Conservation (phyloP, 2,888 invertebrate species). For the Anagyrus pseudococci region DNA sequence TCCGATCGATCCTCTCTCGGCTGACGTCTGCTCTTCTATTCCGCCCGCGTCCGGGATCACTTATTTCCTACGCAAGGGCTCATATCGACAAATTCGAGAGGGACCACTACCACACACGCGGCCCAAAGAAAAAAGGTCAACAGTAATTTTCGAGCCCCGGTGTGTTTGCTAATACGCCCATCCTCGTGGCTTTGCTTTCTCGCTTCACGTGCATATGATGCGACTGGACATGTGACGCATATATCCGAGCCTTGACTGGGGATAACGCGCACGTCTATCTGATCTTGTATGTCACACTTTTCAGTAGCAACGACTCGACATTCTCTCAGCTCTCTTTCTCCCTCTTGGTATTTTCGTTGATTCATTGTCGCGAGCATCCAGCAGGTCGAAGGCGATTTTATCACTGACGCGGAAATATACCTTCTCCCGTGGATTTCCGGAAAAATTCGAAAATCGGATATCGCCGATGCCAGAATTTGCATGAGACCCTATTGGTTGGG, state of each 20-base stretch:
- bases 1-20: slow-evolving; percentile 20
- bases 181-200: not conserved
- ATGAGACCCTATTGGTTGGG: no score
- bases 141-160: no score
- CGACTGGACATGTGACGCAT: not conserved
- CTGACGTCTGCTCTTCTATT: not conserved
- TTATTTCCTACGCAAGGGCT: slow-evolving; percentile 29
- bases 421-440: no score
- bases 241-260: no score
- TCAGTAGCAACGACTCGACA: not conserved
- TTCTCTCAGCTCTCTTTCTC: not conserved
- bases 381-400: not conserved
- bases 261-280: not conserved
- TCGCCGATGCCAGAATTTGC: no score
- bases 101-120: not conserved
- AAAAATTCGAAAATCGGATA: no score
- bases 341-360: not conserved
- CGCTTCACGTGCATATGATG: not conserved
- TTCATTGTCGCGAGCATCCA: not conserved
- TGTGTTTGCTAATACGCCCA: no score
- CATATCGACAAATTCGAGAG: not conserved
- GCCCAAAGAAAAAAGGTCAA: not conserved
- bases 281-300: slow-evolving; percentile 3
- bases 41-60: slow-evolving; percentile 35
- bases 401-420: not conserved